These are phyloP conservation scores for Himalopsyche tibetana DNA, from an alignment of 2,888 invertebrate genomes.

Conservation along the genomic window DNA sequence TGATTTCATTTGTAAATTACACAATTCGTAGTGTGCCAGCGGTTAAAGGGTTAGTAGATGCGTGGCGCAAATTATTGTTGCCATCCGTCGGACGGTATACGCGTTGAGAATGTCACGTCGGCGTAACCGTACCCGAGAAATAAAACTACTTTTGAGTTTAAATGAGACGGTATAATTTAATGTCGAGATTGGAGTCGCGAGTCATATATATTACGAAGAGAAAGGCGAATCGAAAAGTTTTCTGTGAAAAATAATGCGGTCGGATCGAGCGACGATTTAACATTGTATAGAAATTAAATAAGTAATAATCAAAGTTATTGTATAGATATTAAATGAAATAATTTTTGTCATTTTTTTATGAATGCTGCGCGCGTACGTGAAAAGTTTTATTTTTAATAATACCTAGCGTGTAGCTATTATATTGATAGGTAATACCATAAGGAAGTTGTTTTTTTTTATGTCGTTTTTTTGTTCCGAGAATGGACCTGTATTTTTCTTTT, in stretches of 20 bases:
- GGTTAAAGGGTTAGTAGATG: no score
- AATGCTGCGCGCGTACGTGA: conserved; percentile 9
- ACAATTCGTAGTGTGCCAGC: no score
- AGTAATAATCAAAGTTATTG: conserved; percentile 23
- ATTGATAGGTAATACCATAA: no score
- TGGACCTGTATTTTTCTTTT: no score
- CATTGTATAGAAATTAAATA: conserved; percentile 36
- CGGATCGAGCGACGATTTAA: not conserved
- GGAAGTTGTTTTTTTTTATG: no score
- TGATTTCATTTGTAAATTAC: no score
- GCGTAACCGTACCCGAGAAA: no score
- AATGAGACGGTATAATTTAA: not conserved
- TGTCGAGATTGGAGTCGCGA: not conserved
- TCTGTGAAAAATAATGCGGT: not conserved
- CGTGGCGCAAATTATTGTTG: no score
- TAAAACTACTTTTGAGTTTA: not conserved
- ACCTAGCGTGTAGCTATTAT: not conserved
- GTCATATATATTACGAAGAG: not conserved
- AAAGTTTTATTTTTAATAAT: conserved; percentile 36
- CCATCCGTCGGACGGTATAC: no score
- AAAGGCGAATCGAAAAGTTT: not conserved
- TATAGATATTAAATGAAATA: conserved; percentile 2
- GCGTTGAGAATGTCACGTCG: no score
- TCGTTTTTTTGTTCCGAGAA: no score
- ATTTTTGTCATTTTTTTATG: conserved; percentile 35